Percentiles rank a stretch among this genome's conserved stretches.
Conservation (phyloP, 2,888 invertebrate species). For the Phytoseiulus persimilis region DNA sequence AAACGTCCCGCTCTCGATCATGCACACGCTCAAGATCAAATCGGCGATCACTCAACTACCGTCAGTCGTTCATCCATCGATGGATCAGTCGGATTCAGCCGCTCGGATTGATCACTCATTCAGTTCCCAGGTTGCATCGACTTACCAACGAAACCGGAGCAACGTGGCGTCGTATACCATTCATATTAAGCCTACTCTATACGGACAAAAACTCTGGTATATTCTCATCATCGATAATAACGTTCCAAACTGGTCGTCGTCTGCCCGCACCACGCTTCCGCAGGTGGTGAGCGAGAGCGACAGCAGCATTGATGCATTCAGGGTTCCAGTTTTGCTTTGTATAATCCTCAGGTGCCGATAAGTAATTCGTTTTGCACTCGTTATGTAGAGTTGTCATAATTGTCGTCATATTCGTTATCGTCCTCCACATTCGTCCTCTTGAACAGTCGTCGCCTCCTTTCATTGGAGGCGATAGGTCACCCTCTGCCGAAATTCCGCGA, state of each 20-base stretch:
- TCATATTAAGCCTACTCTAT: background rate
- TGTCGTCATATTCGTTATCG: no score
- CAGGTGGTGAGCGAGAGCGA: background rate
- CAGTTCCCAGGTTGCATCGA: background rate
- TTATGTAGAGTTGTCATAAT: background rate
- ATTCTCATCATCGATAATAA: background rate
- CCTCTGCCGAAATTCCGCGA: no score
- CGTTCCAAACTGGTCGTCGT: background rate
- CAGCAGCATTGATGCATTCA: background rate
- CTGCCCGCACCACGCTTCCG: background rate
- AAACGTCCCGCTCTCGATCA: no score
- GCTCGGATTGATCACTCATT: background rate
- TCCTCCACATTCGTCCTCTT: no score
- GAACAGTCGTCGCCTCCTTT: no score
- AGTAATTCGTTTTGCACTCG: background rate
- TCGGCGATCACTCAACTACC: background rate
- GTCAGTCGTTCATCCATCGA: background rate
- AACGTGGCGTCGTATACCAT: background rate
- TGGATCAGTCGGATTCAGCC: background rate
- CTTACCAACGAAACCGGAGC: background rate
- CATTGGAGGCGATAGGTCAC: no score
- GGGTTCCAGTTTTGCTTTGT: conserved; percentile 19
- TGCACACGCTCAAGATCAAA: no score
- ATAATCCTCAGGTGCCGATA: conserved; percentile 38
- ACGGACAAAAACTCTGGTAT: background rate